A percentile compares a stretch with the other conserved stretches of the same genome.
These are phyloP conservation scores for Myotis vivesi DNA, from an alignment of 2,797 vertebrate species.

Conservation along the genomic window DNA sequence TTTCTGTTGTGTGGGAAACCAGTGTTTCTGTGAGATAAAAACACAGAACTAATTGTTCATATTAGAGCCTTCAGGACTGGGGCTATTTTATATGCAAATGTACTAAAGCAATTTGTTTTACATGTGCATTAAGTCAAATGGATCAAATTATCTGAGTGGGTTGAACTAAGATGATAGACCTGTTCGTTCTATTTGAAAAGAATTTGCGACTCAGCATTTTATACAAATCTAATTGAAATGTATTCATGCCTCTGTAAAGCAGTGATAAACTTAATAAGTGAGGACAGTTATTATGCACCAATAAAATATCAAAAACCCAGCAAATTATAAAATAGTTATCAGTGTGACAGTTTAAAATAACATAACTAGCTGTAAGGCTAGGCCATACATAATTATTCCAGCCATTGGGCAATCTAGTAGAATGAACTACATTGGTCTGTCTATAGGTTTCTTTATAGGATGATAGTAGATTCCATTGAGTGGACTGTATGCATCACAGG, in stretches of 20 bases:
- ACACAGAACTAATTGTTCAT: conserved; percentile 66
- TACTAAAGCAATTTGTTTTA: conserved; percentile 73
- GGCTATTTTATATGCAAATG: conserved; percentile 78
- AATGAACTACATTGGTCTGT: conserved; percentile 39
- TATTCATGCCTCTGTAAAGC: conserved; percentile 67
- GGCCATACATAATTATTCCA: conserved; percentile 36
- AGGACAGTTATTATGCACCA: conserved; percentile 63
- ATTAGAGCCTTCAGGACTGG: conserved; percentile 48
- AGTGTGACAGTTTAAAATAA: conserved; percentile 55
- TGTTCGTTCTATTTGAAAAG: conserved; percentile 71
- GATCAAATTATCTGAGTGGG: conserved; percentile 74
- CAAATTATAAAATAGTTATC: conserved; percentile 64
- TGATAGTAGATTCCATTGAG: neutral
- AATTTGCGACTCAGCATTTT: conserved; percentile 74
- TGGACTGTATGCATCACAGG: neutral
- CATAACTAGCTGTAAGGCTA: conserved; percentile 30
- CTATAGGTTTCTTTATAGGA: neutral
- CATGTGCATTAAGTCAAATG: conserved; percentile 76
- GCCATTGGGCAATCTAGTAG: neutral
- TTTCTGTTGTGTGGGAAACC: conserved; percentile 61
- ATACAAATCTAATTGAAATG: conserved; percentile 78
- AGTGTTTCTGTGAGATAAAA: conserved; percentile 76
- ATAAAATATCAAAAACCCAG: conserved; percentile 74
- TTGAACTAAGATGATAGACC: conserved; percentile 65
- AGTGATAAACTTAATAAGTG: conserved; percentile 77